Conservation (phyloP, 2,797 vertebrate species). For the Hafferia zeledoni region DNA sequence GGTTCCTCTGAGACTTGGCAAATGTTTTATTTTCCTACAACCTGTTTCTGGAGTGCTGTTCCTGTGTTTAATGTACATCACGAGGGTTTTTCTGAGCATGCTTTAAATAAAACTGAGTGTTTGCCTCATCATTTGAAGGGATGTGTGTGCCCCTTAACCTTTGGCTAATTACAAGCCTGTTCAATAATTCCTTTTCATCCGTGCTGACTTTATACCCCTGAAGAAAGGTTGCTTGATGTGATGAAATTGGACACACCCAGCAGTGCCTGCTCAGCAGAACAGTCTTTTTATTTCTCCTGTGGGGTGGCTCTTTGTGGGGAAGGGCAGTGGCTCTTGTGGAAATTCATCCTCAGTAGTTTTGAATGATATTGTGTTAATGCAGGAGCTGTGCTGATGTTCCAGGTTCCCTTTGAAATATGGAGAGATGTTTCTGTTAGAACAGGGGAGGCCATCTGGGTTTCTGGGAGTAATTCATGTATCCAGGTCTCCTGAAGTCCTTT, state of each 20-base stretch:
- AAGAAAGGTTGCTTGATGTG: not conserved
- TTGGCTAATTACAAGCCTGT: not conserved
- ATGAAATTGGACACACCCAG: rapidly evolving
- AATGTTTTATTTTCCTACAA: not conserved
- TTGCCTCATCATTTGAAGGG: not conserved
- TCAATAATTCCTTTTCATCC: not conserved
- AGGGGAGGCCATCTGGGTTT: not conserved
- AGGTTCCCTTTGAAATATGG: not conserved
- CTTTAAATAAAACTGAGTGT: not conserved
- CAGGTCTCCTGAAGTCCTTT: not conserved
- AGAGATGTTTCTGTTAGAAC: not conserved
- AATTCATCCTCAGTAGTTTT: not conserved
- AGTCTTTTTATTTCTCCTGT: not conserved
- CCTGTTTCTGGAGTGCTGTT: not conserved
- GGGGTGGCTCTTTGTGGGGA: not conserved
- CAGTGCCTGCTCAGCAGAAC: not conserved
- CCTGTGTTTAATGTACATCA: not conserved
- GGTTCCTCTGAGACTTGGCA: not conserved
- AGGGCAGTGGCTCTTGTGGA: not conserved
- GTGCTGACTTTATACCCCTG: not conserved
- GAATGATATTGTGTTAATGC: not conserved
- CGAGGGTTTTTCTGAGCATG: not conserved
- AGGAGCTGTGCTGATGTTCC: not conserved
- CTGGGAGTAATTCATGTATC: not conserved
- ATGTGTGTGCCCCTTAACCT: not conserved